phyloP scores from a whole-genome alignment of 1,140 invertebrate genomes.

The Drosophila pandora region DNA sequence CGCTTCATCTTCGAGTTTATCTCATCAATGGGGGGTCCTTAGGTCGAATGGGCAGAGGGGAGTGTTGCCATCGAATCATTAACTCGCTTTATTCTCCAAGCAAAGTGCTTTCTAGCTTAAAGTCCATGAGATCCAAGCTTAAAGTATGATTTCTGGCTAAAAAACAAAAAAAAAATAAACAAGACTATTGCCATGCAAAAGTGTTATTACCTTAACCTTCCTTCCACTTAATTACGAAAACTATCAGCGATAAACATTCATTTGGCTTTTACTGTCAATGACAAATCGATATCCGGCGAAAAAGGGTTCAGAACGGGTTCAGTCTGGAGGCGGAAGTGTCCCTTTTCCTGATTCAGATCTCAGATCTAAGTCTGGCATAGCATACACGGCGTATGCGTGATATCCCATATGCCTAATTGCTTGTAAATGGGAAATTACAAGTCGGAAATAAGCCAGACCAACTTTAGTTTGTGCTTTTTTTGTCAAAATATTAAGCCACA shows the following conservation, averaged over 20 bases:
- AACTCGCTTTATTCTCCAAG: conserved; percentile 66
- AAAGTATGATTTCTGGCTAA: background rate
- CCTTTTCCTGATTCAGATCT: conserved; percentile 26
- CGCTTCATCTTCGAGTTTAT: conserved; percentile 2
- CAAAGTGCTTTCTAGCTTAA: conserved; percentile 56
- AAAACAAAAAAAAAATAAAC: background rate
- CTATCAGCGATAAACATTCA: conserved; percentile 66
- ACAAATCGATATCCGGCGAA: conserved; percentile 69
- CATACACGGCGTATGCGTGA: conserved; percentile 32
- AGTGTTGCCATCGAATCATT: conserved; percentile 65
- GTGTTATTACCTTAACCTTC: conserved; percentile 50
- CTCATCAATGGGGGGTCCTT: conserved; percentile 11
- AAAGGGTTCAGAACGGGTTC: background rate
- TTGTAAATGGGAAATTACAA: background rate
- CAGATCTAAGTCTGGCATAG: too few relatives aligned
- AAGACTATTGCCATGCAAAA: conserved; percentile 54
- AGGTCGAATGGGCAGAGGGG: too few relatives aligned
- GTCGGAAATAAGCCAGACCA: conserved; percentile 35
- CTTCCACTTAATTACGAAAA: conserved; percentile 63
- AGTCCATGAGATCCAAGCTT: background rate
- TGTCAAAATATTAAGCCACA: too few relatives aligned
- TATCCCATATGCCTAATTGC: conserved; percentile 42
- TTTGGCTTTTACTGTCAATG: conserved; percentile 50
- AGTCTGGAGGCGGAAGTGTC: conserved; percentile 3
- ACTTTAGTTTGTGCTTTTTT: too few relatives aligned